Evolutionary conservation across 2,797 vertebrate species (phyloP), one percentile per base, ranked within the genome.

Genomic region (Paedocypris micromegethes): DNA sequence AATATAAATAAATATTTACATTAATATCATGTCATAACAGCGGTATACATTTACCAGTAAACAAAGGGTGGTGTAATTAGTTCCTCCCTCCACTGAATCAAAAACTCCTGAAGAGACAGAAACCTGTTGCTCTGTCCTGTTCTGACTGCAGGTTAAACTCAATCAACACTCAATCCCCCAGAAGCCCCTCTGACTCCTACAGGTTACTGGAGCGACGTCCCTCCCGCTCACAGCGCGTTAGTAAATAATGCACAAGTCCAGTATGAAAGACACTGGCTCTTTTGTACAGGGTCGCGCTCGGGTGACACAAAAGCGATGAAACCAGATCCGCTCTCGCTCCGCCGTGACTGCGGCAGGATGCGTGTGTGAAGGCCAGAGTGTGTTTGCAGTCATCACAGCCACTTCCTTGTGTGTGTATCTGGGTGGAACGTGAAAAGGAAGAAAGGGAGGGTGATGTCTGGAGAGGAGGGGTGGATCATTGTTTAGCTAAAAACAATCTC

Each of bases 181-280:
- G 81, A 83, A 80, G 72, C 75, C 44, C 48, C 64, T 38, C 75
- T 56, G 66, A 70, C 68, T 78, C 66, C 72, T 50, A 72, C 76
- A 58, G 53, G 58, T 64, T 4, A 68, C 66, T 51, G 73, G 74
- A 74, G 77, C 59, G 75, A 81, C 80, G 80, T 86, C 81, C 82
- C 81, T 58, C n/a, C 53, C 64, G 78, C 73, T 77, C 73, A 42
- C 73, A 69, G 74, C 63, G 72, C 61, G 2, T 2, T 64, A 5
- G 68, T 88, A 64, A 89, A 89, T 89, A 83, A 88, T 89, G 72
- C 54, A 88, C 77, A 38, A 61, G 78, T 80, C 75, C 63, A 47
- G 78, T 80, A 74, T 56, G 9, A 74, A 8, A 75, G 70, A 84
- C 85, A 84, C 78, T 80, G 82, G 81, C 77, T 80, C 77, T 77